These are phyloP conservation scores for Eulimnadia texana DNA, from an alignment of 1,140 invertebrate species.

Conservation along the genomic window DNA sequence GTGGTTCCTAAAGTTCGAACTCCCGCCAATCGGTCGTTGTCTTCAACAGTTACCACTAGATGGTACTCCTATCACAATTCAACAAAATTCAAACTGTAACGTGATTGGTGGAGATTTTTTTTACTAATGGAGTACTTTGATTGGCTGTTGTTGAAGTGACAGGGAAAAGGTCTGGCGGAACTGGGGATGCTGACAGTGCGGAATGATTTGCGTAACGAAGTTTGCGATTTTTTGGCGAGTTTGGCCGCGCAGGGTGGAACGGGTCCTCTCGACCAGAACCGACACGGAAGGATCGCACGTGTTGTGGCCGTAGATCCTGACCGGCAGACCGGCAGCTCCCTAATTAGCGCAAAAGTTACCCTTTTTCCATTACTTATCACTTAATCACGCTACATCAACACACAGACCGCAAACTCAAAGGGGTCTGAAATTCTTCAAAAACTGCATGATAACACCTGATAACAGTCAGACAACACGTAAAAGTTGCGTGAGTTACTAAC, in stretches of 20 bases:
- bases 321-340: background rate
- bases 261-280: background rate
- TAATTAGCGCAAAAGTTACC: background rate
- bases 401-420: too few species aligned
- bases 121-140: too few species aligned
- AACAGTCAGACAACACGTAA: background rate
- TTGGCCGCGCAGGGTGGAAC: background rate
- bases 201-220: background rate
- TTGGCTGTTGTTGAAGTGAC: background rate
- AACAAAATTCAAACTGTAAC: background rate
- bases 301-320: background rate
- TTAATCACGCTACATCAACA: background rate
- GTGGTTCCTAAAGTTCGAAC: background rate
- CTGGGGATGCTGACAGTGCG: background rate
- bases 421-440: too few species aligned
- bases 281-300: constrained; percentile 1
- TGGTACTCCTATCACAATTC: constrained; percentile 10
- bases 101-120: too few species aligned
- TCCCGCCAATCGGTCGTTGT: constrained; percentile 8
- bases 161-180: background rate
- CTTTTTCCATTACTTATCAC: background rate
- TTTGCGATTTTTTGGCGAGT: background rate
- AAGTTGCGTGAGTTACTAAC: background rate
- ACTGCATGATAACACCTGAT: too few species aligned
- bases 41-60: constrained; percentile 3